Base-by-base conservation (phyloP, 2,113 vertebrate species). In the Tenebrosternarchus preto region DNA sequence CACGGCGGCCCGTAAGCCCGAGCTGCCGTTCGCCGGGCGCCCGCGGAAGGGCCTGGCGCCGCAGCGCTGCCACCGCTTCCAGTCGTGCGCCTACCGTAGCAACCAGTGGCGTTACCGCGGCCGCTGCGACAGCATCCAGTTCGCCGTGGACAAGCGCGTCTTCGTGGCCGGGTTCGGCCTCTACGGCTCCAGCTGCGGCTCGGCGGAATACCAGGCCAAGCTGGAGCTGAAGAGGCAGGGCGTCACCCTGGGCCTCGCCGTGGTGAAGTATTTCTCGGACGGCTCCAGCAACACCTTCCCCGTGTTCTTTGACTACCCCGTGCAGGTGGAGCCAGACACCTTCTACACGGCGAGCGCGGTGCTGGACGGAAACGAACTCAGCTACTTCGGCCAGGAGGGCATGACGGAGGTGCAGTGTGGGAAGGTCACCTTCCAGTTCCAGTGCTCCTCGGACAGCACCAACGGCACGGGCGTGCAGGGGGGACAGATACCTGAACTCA, bases 361-460 rank as follows among this genome's bases (percentile, higher is more conserved):
- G 59, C 91, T 99, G 88, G 98, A 99, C 31, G 98, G 98, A 29
- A 98, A 96, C 0, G 98, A 99, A 91, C 94, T 99, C 81, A 99
- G 98, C 90, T 99, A 99, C 88, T 99, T 99, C 3, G 98, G 98
- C 29, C 98, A 99, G 80, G 98, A 99, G 84, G 98, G 98, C 76
- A 97, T 99, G 97, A 99, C 98, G 0, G 98, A 99, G 89, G 98
- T 99, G 36, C 97, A 99, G 89, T 97, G 97, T 50, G 98, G 98
- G 22, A 97, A 96, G 85, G 98, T 99, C 84, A 98, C 98, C 84
- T 98, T 99, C 84, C 98, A 98, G 90, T 99, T 99, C 85, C 98
- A 99, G 92, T 99, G 98, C 85, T 99, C 98, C 17, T 99, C 98
- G 0, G 97, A 99, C 88, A 99, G 97, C 90, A 99, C 98, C 84